Evolutionary conservation across 2,113 vertebrate genomes (phyloP).

Genomic region (Pachypanchax playfairii): DNA sequence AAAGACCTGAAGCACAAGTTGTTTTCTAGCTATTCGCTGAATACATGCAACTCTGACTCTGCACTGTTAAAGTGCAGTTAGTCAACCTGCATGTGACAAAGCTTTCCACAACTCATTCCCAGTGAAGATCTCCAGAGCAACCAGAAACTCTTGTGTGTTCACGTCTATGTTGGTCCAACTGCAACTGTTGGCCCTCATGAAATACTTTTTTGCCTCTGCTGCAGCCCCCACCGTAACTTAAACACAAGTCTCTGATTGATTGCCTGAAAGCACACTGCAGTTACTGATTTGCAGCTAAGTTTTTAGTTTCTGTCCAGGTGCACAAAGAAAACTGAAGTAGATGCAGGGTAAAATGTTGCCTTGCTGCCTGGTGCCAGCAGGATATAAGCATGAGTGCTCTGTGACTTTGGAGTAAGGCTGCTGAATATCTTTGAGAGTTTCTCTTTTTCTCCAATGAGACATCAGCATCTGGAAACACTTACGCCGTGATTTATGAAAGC

Average conservation of each 20-base stretch:
- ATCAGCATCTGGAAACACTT: constrained; percentile 84
- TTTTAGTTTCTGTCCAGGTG: constrained; percentile 17
- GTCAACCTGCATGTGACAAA: constrained; percentile 66
- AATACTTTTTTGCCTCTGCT: constrained; percentile 19
- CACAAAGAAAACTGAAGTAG: constrained; percentile 36
- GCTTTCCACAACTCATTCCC: constrained; percentile 42
- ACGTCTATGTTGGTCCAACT: constrained; percentile 47
- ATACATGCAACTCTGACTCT: constrained; percentile 7
- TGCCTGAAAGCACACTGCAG: constrained; percentile 51
- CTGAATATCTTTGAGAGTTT: constrained; percentile 43
- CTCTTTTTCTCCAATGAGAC: constrained; percentile 53
- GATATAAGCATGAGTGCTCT: constrained; percentile 56
- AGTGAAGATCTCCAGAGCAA: constrained; percentile 67
- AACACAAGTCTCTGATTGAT: constrained; percentile 60
- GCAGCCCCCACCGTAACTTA: constrained; percentile 47
- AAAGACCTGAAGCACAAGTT: no score
- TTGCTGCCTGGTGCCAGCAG: constrained; percentile 54
- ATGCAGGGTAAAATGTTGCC: constrained; percentile 48
- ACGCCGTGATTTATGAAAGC: constrained; percentile 76
- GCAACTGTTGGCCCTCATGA: constrained; percentile 56
- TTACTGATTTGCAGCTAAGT: constrained; percentile 57
- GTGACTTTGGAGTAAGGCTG: constrained; percentile 44
- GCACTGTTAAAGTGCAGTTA: constrained; percentile 80
- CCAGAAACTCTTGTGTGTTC: constrained; percentile 51
- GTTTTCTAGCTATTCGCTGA: background rate